A percentile compares a stretch with the other conserved stretches of the same genome.
Evolutionary conservation across 2,888 invertebrate species (phyloP).

Genomic region (Latheticus oryzae): DNA sequence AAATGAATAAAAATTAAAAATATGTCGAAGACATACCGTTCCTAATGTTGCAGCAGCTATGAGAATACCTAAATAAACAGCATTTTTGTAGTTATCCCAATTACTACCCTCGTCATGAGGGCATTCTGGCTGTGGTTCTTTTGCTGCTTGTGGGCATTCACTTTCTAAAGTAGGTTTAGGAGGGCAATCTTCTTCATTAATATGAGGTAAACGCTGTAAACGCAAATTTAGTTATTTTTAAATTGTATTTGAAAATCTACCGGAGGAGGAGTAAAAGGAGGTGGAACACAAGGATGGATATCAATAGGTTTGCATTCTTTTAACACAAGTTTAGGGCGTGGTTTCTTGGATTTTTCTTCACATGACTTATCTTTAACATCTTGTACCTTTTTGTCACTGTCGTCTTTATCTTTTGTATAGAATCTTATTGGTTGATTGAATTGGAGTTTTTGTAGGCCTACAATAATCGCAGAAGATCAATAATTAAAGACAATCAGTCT

Average conservation of each 20-base stretch:
- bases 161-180: constrained; percentile 21
- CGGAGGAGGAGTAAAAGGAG: constrained; percentile 23
- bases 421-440: constrained; percentile 9
- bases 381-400: constrained; percentile 51
- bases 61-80: constrained; percentile 50
- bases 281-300: constrained; percentile 30
- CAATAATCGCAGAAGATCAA: background rate
- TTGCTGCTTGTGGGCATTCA: constrained; percentile 34
- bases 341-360: constrained; percentile 13
- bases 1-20: too few relatives aligned
- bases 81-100: constrained; percentile 24
- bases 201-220: constrained; percentile 35
- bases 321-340: constrained; percentile 22
- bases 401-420: constrained; percentile 39
- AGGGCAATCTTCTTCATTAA: constrained; percentile 24
- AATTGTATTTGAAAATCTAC: constrained; percentile 3
- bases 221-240: background rate
- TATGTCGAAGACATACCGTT: constrained; percentile 57
- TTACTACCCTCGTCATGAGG: constrained; percentile 46
- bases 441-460: constrained; percentile 17
- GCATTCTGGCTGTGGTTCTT: constrained; percentile 50
- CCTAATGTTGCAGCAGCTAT: constrained; percentile 56
- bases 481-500: background rate
- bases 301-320: constrained; percentile 36
- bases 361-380: constrained; percentile 35